Evolutionary conservation across 2,113 vertebrate species (phyloP).

Genomic region (Callaeas wilsoni): DNA sequence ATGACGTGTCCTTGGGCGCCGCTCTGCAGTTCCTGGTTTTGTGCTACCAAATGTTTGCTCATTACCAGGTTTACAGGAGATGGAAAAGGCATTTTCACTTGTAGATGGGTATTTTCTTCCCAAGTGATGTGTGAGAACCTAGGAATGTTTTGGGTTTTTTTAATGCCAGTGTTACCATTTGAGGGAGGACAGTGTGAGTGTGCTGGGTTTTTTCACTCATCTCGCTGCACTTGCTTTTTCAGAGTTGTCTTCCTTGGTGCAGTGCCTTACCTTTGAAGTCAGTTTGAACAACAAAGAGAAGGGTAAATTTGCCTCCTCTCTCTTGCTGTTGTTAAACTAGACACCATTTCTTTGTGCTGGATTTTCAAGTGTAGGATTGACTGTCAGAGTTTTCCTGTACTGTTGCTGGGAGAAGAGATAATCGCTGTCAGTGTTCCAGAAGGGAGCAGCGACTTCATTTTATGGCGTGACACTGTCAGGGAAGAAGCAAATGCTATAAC

Average conservation of each 20-base stretch:
- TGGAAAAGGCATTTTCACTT: not conserved
- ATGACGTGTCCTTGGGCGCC: fast-evolving
- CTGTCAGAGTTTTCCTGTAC: not conserved
- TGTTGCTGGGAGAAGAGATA: not conserved
- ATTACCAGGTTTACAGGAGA: not conserved
- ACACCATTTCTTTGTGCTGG: not conserved
- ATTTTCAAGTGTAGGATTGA: not conserved
- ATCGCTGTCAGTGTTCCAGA: not conserved
- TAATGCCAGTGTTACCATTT: not conserved
- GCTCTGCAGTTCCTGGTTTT: not conserved
- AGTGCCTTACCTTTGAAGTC: not conserved
- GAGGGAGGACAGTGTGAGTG: not conserved
- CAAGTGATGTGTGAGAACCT: not conserved
- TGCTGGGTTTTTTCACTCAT: not conserved
- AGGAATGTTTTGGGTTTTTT: not conserved
- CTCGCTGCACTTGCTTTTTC: not conserved
- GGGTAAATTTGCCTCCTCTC: not conserved
- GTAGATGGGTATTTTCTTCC: not conserved
- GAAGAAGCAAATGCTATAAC: no score
- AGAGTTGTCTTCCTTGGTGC: not conserved
- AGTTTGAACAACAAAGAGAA: not conserved
- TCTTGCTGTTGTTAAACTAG: not conserved
- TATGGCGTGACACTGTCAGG: not conserved
- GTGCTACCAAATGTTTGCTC: not conserved
- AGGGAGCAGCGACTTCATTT: not conserved